Base-by-base conservation (phyloP, 2,888 invertebrate genomes). In the Lepidochrysops patricia region DNA sequence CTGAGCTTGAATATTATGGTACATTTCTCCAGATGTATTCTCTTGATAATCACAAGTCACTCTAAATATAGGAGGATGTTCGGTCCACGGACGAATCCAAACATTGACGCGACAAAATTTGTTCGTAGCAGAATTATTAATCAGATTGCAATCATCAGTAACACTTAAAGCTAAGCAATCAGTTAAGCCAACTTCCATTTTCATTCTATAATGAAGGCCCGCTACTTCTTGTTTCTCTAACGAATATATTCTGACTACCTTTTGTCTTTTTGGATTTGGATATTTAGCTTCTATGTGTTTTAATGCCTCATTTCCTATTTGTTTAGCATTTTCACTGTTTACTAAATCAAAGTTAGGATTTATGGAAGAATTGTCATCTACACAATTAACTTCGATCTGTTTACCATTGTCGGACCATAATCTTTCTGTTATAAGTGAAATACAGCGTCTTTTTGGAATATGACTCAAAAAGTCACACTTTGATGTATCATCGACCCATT, bases 221-320 rank as follows among this genome's bases (percentile, higher is more conserved):
- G 87, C 86, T 1, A 86, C 71, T n/a, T 74, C 70, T 66, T 87
- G 86, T 64, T 82, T 86, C 49, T 87, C 82, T 29, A 87, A 69
- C 9, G 85, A 84, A 66, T 83, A 80, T 68, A 89, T 78, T 63
- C 83, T 74, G 1, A 85, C 76, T 4, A 89, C 70, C 70, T 79
- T 80, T 63, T 84, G 86, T 64, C 79, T 82, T 6, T 72, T 73
- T 5, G 82, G 78, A 63, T 82, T 74, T 1, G 85, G 84, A 66
- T 89, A 89, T 64, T 87, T 89, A 0, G 83, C 84, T 67, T 89
- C 89, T 29, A 89, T 82, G 48, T 84, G 79, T 70, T 79, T 87
- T 50, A 89, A 68, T 2, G 84, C 82, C 63, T 79, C 75, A 49
- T 75, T 72, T 1, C 85, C 84, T 15, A 89, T 61, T 29, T 73